Percentiles rank a stretch among this genome's conserved stretches.
These are phyloP conservation scores for Peromyscus leucopus DNA, from an alignment of 2,113 vertebrate species.

Conservation along the genomic window DNA sequence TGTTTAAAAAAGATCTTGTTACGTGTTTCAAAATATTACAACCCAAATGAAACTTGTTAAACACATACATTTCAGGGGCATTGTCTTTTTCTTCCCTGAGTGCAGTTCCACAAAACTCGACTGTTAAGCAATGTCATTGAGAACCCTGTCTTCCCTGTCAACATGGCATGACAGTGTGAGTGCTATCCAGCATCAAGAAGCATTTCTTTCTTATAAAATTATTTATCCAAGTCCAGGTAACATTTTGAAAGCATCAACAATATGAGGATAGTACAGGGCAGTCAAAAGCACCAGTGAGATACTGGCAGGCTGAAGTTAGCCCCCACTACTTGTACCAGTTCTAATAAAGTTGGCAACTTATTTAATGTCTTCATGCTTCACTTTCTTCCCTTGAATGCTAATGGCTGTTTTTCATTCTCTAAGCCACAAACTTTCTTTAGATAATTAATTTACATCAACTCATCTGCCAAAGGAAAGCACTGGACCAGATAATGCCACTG, in stretches of 20 bases:
- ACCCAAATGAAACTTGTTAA: slow-evolving; percentile 49
- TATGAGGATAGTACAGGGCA: background rate
- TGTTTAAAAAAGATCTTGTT: slow-evolving; percentile 67
- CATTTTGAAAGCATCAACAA: background rate
- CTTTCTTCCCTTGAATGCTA: slow-evolving; percentile 26
- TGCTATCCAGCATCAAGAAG: background rate
- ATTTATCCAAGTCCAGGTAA: background rate
- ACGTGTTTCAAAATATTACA: slow-evolving; percentile 54
- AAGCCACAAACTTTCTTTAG: slow-evolving; percentile 45
- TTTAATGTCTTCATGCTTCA: background rate
- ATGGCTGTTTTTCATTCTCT: slow-evolving; percentile 33
- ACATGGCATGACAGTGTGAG: background rate
- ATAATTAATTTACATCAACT: slow-evolving; percentile 69
- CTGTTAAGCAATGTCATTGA: background rate
- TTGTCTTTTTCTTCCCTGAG: background rate
- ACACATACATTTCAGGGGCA: background rate
- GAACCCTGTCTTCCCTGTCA: background rate
- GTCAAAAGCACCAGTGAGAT: background rate
- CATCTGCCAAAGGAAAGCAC: slow-evolving; percentile 37
- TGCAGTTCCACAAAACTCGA: slow-evolving; percentile 18
- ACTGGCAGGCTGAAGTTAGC: background rate
- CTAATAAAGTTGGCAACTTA: background rate
- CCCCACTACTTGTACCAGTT: background rate
- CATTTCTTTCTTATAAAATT: slow-evolving; percentile 13
- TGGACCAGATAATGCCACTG: slow-evolving; percentile 59